phyloP scores from a whole-genome alignment of 2,797 vertebrate species.

The Esox lucius region DNA sequence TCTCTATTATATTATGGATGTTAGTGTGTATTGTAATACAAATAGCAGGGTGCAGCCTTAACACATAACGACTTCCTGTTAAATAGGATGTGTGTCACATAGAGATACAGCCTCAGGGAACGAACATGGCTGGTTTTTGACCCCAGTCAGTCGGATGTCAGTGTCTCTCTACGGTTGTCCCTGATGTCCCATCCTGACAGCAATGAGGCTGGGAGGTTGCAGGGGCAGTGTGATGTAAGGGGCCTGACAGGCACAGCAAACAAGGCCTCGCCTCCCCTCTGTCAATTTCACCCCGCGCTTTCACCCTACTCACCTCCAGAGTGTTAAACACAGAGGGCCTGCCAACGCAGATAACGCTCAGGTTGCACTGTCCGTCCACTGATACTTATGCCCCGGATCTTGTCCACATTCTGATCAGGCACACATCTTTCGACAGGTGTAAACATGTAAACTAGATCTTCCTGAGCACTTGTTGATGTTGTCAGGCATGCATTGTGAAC shows the following conservation, averaged over 20 bases:
- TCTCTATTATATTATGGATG: no score
- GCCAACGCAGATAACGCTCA: conserved; percentile 47
- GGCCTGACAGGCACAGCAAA: conserved; percentile 38
- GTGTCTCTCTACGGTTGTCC: neutral
- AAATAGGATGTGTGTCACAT: neutral
- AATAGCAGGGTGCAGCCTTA: neutral
- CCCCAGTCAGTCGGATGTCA: conserved; percentile 8
- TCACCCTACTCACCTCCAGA: neutral
- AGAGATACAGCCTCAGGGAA: conserved; percentile 5
- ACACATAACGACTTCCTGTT: neutral
- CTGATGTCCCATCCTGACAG: neutral
- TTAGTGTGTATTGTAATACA: neutral
- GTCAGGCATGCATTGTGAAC: neutral
- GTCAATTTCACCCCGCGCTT: neutral
- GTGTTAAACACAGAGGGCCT: conserved; percentile 43
- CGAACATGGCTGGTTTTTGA: conserved; percentile 20
- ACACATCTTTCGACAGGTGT: neutral
- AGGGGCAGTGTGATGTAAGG: conserved; percentile 20
- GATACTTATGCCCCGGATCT: neutral
- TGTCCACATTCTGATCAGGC: neutral
- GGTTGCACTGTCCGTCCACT: neutral
- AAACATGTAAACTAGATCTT: neutral
- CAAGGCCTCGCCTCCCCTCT: neutral
- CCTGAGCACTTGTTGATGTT: neutral
- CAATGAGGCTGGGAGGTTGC: neutral